Evolutionary conservation across 92 coral and sea anemone genomes (phyloP), one percentile per base, ranked within the genome.

Genomic region (Paramuricea clavata): DNA sequence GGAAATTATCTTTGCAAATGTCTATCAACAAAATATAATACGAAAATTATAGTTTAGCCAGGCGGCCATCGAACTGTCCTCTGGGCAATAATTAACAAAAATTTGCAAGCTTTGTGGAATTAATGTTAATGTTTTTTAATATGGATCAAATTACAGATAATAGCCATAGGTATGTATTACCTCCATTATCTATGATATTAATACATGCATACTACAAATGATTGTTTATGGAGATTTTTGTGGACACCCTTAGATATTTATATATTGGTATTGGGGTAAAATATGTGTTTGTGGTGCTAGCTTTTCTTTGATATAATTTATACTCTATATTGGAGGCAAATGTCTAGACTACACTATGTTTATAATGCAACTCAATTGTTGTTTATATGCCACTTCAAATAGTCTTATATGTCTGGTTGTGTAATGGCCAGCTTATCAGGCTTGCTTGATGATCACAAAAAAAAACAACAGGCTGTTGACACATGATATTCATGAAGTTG

Each of bases 1-100:
- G n/a, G 39, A 79, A 79, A 8, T 15, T 27, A 60, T 60, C 35
- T 17, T 26, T 60, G 44, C 84, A 79, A 34, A 79, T 59, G 47
- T 79, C 84, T 79, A 27, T 6, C 3, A 61, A 79, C 3, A 60
- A 30, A 76, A 50, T 44, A 9, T 10, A 16, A 12, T 15, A 15
- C 27, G n/a, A n/a, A n/a, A n/a, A n/a, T n/a, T n/a, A n/a, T n/a
- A n/a, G n/a, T n/a, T n/a, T n/a, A n/a, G n/a, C n/a, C n/a, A n/a
- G n/a, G n/a, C n/a, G n/a, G n/a, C n/a, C n/a, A n/a, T n/a, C n/a
- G n/a, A n/a, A n/a, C n/a, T n/a, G n/a, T n/a, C n/a, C n/a, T n/a
- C n/a, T n/a, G n/a, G n/a, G n/a, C n/a, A n/a, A n/a, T n/a, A n/a
- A n/a, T n/a, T n/a, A n/a, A n/a, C n/a, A n/a, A n/a, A n/a, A n/a